Percentiles rank a stretch among this genome's conserved stretches.
Conservation (phyloP, 2,797 vertebrate genomes). For the Stomatorhinus walkeri region DNA sequence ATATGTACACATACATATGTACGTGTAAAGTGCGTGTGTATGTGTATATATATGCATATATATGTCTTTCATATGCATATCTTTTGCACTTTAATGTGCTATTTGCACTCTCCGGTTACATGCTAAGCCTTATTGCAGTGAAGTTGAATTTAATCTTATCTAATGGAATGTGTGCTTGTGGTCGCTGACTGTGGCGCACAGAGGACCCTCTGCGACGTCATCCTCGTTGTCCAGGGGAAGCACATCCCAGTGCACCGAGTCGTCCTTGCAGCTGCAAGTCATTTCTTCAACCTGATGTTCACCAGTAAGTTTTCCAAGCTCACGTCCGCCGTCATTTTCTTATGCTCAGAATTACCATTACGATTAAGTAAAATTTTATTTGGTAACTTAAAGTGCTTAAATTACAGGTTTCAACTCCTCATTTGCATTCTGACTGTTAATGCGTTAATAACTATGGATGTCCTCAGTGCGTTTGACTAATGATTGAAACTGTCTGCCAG, state of each 20-base stretch:
- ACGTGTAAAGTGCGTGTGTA: too few species aligned
- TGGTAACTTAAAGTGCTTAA: background rate
- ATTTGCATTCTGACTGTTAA: background rate
- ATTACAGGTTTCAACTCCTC: background rate
- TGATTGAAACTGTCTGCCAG: background rate
- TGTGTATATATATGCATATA: too few species aligned
- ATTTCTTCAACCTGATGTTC: conserved; percentile 98
- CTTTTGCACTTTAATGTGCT: background rate
- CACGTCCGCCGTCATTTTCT: background rate
- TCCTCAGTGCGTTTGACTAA: background rate
- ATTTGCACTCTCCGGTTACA: background rate
- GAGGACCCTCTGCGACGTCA: conserved; percentile 91
- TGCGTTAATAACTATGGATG: background rate
- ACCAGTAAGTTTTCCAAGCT: conserved; percentile 72
- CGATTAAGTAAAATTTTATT: background rate
- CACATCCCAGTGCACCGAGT: conserved; percentile 90
- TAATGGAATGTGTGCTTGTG: background rate
- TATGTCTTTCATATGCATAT: too few species aligned
- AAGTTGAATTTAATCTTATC: background rate
- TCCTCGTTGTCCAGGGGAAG: conserved; percentile 87
- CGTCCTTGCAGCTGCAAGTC: conserved; percentile 90
- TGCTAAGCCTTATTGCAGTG: background rate
- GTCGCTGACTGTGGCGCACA: conserved; percentile 39
- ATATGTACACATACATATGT: too few species aligned
- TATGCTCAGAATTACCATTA: background rate